phyloP scores from a whole-genome alignment of 2,113 vertebrate genomes.

The Rhegmatorhina hoffmannsi region DNA sequence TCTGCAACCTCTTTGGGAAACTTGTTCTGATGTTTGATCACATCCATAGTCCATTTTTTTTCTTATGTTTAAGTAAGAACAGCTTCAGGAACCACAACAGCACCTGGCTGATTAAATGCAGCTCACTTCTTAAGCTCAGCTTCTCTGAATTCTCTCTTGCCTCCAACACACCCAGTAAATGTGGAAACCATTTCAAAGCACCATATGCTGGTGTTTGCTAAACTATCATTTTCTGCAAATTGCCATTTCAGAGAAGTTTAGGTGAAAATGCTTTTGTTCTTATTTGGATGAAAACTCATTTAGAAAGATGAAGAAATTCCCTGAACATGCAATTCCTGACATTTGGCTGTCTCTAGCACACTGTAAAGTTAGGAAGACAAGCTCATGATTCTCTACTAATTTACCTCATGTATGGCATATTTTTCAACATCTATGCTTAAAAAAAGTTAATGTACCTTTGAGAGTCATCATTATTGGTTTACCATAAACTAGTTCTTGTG shows the following conservation, averaged over 20 bases:
- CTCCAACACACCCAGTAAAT: background rate
- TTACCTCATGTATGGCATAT: background rate
- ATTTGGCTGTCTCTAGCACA: background rate
- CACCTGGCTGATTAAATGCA: background rate
- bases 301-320: background rate
- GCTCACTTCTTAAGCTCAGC: background rate
- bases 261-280: background rate
- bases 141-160: background rate
- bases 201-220: background rate
- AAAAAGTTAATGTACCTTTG: background rate
- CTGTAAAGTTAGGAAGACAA: background rate
- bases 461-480: background rate
- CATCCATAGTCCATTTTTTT: background rate
- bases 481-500: background rate
- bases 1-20: background rate
- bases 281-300: background rate
- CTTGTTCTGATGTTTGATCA: background rate
- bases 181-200: constrained; percentile 2
- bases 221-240: background rate
- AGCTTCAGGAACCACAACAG: background rate
- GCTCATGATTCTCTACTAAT: background rate
- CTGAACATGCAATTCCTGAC: background rate
- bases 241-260: background rate
- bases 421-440: background rate
- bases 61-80: background rate